Evolutionary conservation across 2,888 invertebrate species (phyloP).

Genomic region (Drosophila infuscata): DNA sequence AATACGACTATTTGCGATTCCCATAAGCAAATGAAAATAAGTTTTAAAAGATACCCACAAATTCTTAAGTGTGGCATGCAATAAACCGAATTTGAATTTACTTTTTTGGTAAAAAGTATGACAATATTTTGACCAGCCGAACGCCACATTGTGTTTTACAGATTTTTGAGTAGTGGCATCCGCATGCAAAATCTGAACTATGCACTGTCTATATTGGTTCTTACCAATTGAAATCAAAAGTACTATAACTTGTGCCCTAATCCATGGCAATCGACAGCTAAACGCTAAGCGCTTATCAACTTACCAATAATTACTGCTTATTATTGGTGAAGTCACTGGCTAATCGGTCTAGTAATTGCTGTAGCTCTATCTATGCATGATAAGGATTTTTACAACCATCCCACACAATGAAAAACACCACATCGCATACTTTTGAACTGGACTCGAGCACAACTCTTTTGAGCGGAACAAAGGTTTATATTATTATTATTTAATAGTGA

Average conservation of each 20-base stretch:
- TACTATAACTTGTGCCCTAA: constrained; percentile 22
- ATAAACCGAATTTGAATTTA: constrained; percentile 17
- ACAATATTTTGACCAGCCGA: neutral
- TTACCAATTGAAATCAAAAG: constrained; percentile 31
- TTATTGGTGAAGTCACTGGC: constrained; percentile 54
- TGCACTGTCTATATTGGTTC: neutral
- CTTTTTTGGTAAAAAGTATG: constrained; percentile 1
- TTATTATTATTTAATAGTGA: neutral
- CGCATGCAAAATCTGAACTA: constrained; percentile 26
- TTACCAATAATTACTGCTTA: constrained; percentile 41
- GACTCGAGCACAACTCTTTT: neutral
- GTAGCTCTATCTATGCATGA: constrained; percentile 23
- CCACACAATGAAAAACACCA: constrained; percentile 16
- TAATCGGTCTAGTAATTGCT: constrained; percentile 26
- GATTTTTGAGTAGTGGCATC: neutral
- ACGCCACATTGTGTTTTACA: constrained; percentile 5
- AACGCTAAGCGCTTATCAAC: constrained; percentile 48
- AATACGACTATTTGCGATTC: constrained; percentile 9
- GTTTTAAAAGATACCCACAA: neutral
- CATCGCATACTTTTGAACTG: constrained; percentile 17
- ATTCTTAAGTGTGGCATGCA: constrained; percentile 16
- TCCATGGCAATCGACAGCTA: constrained; percentile 31
- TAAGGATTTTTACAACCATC: constrained; percentile 31
- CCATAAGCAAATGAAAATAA: constrained; percentile 12
- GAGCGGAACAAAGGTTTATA: neutral